Conservation (phyloP, 2,797 vertebrate species). For the Helostoma temminkii region DNA sequence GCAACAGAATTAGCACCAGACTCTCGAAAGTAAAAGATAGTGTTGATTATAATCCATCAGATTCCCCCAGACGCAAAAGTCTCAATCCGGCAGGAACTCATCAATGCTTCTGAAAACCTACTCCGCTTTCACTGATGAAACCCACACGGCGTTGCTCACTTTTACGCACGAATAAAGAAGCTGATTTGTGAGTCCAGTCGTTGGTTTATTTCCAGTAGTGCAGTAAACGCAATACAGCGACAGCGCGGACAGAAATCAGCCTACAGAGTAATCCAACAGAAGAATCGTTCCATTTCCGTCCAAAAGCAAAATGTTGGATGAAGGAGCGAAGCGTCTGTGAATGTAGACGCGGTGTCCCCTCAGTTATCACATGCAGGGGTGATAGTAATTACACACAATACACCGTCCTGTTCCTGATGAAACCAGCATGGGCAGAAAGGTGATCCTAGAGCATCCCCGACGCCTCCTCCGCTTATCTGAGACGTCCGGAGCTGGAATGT, state of each 20-base stretch:
- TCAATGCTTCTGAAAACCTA: slow-evolving; percentile 42
- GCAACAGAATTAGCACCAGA: neutral
- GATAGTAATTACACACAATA: neutral
- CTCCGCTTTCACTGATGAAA: neutral
- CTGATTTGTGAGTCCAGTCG: neutral
- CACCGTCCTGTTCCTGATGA: neutral
- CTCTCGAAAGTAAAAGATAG: slow-evolving; percentile 4
- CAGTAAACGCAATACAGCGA: neutral
- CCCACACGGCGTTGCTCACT: neutral
- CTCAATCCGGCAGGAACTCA: slow-evolving; percentile 27
- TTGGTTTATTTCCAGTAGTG: slow-evolving; percentile 3
- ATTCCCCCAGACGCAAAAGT: slow-evolving; percentile 19
- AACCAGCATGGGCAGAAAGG: neutral
- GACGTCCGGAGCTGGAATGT: slow-evolving; percentile 21
- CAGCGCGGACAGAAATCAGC: neutral
- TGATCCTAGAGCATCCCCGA: slow-evolving; percentile 13
- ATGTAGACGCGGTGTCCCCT: neutral
- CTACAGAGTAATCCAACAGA: neutral
- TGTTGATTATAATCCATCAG: slow-evolving; percentile 49
- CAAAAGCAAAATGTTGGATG: slow-evolving; percentile 8
- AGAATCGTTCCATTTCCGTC: neutral
- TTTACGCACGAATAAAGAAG: slow-evolving; percentile 54
- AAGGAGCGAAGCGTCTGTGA: neutral
- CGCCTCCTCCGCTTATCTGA: slow-evolving; percentile 10
- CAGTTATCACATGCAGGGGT: neutral